A percentile compares a stretch with the other conserved stretches of the same genome.
These are phyloP conservation scores for Philypnodon macrostomus DNA, from an alignment of 2,797 vertebrate genomes.

Conservation along the genomic window DNA sequence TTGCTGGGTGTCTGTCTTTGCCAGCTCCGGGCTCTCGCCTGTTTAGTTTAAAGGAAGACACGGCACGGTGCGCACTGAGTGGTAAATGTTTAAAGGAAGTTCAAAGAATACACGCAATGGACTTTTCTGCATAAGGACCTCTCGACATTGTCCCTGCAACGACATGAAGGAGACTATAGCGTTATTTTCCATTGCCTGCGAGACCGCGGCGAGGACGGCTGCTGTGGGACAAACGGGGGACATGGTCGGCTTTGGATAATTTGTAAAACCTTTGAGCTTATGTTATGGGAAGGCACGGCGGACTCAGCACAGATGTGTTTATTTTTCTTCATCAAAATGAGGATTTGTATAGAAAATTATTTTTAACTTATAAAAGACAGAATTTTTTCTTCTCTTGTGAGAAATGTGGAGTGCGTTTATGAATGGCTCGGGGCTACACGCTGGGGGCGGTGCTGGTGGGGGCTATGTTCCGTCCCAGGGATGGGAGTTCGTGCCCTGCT, in stretches of 20 bases:
- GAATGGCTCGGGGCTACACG: conserved; percentile 57
- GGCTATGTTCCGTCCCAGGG: conserved; percentile 60
- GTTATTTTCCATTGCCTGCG: conserved; percentile 20
- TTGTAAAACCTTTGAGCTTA: not conserved
- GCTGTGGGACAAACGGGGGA: conserved; percentile 52
- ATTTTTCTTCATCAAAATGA: conserved; percentile 6
- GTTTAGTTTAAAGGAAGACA: conserved; percentile 6
- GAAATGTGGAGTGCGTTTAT: conserved; percentile 70
- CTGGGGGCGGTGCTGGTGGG: conserved; percentile 49
- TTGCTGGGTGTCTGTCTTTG: conserved; percentile 56
- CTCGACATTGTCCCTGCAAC: conserved; percentile 53
- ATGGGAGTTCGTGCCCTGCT: conserved; percentile 71
- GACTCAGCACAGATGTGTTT: not conserved
- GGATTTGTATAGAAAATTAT: not conserved
- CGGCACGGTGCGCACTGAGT: not conserved
- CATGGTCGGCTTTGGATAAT: conserved; percentile 64
- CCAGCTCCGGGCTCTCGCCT: conserved; percentile 42
- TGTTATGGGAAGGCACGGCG: conserved; percentile 3
- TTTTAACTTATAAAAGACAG: not conserved
- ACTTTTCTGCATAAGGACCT: conserved; percentile 24
- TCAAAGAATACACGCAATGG: not conserved
- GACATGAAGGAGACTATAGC: conserved; percentile 59
- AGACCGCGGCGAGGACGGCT: conserved; percentile 36
- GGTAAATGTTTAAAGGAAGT: not conserved
- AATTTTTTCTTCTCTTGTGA: conserved; percentile 10